Evolutionary conservation across 1,140 invertebrate species (phyloP).

Genomic region (Matsumurasca onukii): DNA sequence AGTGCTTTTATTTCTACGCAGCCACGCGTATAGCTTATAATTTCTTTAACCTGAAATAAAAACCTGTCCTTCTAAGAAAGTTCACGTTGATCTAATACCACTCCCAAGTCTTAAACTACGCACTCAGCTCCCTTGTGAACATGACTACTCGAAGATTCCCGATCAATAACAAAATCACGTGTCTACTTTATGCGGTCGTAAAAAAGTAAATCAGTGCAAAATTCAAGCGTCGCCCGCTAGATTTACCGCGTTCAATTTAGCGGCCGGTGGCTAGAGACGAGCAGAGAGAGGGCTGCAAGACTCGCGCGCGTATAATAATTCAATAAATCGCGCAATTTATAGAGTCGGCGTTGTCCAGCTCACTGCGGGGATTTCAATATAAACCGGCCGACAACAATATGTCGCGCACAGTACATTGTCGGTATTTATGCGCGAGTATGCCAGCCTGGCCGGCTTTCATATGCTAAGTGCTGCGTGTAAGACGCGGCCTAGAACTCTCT

Average conservation of each 20-base stretch:
- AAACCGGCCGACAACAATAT: conserved; percentile 9
- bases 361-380: conserved; percentile 10
- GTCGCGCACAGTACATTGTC: conserved; percentile 3
- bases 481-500: neutral
- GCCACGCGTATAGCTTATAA: too few relatives aligned
- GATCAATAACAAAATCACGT: too few relatives aligned
- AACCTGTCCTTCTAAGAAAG: too few relatives aligned
- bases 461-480: neutral
- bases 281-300: neutral
- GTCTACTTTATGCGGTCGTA: too few relatives aligned
- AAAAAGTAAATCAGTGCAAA: too few relatives aligned
- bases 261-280: neutral
- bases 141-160: too few relatives aligned
- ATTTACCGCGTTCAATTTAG: neutral
- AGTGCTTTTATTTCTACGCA: too few relatives aligned
- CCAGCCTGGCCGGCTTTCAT: neutral
- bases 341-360: neutral
- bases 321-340: conserved; percentile 20
- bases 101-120: too few relatives aligned
- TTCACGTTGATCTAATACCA: too few relatives aligned
- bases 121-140: too few relatives aligned
- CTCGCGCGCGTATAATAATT: conserved; percentile 4
- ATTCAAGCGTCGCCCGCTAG: too few relatives aligned
- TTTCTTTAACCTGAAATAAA: too few relatives aligned
- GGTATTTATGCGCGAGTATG: neutral